Conservation (phyloP, 1,140 invertebrate species). For the Sminthurides bifidus region DNA sequence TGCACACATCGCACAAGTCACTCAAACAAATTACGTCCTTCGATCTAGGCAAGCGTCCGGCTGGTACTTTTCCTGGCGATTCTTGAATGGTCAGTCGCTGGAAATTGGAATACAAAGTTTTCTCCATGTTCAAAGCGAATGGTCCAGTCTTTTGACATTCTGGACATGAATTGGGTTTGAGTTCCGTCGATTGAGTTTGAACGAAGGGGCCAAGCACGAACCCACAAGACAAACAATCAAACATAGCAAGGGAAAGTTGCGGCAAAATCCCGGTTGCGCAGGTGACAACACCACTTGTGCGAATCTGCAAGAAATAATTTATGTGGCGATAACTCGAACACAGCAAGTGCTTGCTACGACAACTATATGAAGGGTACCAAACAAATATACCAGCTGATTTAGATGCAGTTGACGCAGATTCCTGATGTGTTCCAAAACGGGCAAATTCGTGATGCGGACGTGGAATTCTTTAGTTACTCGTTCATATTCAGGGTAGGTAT, state of each 20-base stretch:
- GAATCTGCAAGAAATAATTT: conserved; percentile 37
- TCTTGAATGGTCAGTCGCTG: conserved; percentile 97
- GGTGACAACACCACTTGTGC: conserved; percentile 91
- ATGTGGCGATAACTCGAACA: conserved; percentile 1
- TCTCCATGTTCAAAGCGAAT: conserved; percentile 85
- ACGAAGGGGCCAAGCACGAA: conserved; percentile 92
- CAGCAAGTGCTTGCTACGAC: not conserved
- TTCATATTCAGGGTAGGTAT: conserved; percentile 92
- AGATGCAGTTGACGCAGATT: conserved; percentile 92
- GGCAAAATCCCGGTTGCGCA: conserved; percentile 90
- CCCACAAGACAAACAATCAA: conserved; percentile 92
- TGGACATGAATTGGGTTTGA: conserved; percentile 90
- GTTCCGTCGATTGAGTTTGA: conserved; percentile 83
- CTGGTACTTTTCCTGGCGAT: conserved; percentile 81
- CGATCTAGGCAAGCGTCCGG: conserved; percentile 91
- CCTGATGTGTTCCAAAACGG: conserved; percentile 88
- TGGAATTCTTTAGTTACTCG: conserved; percentile 85
- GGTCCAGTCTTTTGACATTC: conserved; percentile 95
- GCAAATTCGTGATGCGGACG: conserved; percentile 87
- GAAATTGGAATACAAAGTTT: conserved; percentile 97
- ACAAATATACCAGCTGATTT: conserved; percentile 64
- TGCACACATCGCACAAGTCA: conserved; percentile 91
- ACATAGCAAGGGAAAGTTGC: conserved; percentile 89
- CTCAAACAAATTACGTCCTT: conserved; percentile 93
- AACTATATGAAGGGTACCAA: not conserved